Percentiles rank a stretch among this genome's conserved stretches.
Evolutionary conservation across 30 jellyfish, hydroid and myxozoan genomes (phyloP).

Genomic region (Clytia hemisphaerica): DNA sequence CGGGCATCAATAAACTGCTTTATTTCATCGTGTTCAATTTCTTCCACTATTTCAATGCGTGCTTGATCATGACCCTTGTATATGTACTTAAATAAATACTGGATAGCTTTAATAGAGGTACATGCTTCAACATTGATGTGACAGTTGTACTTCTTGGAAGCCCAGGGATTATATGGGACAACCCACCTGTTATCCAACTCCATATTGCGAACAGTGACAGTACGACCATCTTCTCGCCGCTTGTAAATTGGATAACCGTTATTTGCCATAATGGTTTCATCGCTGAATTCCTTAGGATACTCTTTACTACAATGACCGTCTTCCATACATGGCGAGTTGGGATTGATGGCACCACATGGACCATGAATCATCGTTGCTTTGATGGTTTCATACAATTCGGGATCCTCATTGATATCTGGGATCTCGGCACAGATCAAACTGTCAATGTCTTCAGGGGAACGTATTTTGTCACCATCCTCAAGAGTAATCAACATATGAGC

Average conservation of each 20-base stretch:
- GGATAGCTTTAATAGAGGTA: conserved; percentile 14
- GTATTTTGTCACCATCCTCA: conserved; percentile 41
- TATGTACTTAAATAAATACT: conserved; percentile 30
- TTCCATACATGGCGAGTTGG: conserved; percentile 36
- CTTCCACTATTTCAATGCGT: conserved; percentile 20
- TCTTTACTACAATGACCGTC: conserved; percentile 40
- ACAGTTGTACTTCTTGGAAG: conserved; percentile 21
- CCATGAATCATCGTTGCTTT: too few relatives aligned
- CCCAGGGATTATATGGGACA: conserved; percentile 37
- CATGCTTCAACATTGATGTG: conserved; percentile 46
- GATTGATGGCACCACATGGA: conserved; percentile 30
- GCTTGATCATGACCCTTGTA: conserved; percentile 37
- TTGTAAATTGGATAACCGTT: conserved; percentile 52
- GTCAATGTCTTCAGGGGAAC: conserved; percentile 35
- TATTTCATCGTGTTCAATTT: conserved; percentile 46
- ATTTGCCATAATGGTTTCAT: background rate
- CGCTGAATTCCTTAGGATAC: too few relatives aligned
- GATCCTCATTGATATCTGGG: conserved; percentile 35
- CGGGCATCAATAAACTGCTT: conserved; percentile 26
- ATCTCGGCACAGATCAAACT: conserved; percentile 44
- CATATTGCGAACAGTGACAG: too few relatives aligned
- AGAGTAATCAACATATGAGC: conserved; percentile 37
- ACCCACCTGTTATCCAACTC: conserved; percentile 40
- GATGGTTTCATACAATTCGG: conserved; percentile 22
- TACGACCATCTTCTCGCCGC: conserved; percentile 25